Evolutionary conservation across 2,888 invertebrate species (phyloP).

Genomic region (Falcaria lacertinaria): DNA sequence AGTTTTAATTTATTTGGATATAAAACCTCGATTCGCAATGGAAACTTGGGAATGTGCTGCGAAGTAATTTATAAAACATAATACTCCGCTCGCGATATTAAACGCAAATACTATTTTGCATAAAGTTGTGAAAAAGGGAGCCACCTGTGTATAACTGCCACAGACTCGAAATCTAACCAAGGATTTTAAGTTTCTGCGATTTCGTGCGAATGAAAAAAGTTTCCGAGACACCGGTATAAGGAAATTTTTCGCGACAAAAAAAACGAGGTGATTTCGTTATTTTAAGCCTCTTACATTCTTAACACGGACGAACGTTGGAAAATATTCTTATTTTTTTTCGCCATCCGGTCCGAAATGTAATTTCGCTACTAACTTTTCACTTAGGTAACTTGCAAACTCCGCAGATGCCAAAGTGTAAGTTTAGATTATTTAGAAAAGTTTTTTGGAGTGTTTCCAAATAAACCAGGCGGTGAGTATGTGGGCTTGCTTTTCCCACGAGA

Average conservation of each 20-base stretch:
- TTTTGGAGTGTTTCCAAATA: conserved; percentile 62
- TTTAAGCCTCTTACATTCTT: conserved; percentile 68
- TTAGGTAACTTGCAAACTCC: conserved; percentile 49
- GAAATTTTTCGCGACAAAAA: conserved; percentile 35
- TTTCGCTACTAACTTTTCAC: conserved; percentile 67
- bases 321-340: conserved; percentile 40
- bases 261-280: conserved; percentile 54
- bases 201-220: conserved; percentile 55
- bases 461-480: conserved; percentile 23
- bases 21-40: conserved; percentile 23
- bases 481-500: conserved; percentile 11
- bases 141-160: conserved; percentile 42
- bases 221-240: conserved; percentile 27
- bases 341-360: conserved; percentile 44
- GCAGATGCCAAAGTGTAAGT: conserved; percentile 48
- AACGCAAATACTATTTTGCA: conserved; percentile 45
- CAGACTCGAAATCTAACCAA: conserved; percentile 41
- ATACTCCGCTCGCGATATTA: conserved; percentile 34
- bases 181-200: conserved; percentile 35
- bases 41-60: conserved; percentile 20
- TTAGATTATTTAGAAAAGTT: conserved; percentile 56
- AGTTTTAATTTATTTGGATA: conserved; percentile 28
- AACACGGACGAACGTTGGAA: conserved; percentile 41
- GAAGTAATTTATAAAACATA: conserved; percentile 38
- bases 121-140: conserved; percentile 46